Percentiles rank a stretch among this genome's conserved stretches.
These are phyloP conservation scores for Schlechtendalia chinensis DNA, from an alignment of 1,140 invertebrate species.

Conservation along the genomic window DNA sequence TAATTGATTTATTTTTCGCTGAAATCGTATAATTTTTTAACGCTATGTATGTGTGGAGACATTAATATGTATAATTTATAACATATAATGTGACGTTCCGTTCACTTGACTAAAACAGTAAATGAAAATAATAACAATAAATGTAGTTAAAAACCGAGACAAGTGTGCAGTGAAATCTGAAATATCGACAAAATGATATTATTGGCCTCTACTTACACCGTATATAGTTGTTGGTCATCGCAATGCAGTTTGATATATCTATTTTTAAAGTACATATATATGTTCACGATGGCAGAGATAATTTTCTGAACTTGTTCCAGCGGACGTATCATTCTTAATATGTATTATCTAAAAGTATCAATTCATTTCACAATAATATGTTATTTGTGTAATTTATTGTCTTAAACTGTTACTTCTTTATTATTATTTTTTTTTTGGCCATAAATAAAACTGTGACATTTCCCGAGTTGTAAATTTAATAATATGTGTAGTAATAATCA, in stretches of 20 bases:
- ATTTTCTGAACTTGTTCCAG: conserved; percentile 6
- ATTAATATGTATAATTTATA: neutral
- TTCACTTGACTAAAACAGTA: neutral
- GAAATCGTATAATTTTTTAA: neutral
- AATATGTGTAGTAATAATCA: no score
- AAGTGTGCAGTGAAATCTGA: neutral
- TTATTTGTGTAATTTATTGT: neutral
- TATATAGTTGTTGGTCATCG: neutral
- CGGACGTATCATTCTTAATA: neutral
- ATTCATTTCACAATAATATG: neutral
- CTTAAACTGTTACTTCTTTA: neutral
- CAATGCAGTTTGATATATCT: neutral
- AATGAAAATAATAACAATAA: neutral
- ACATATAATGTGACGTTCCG: neutral
- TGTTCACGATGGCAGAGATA: neutral
- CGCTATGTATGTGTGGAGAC: neutral
- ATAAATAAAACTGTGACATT: neutral
- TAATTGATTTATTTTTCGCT: neutral
- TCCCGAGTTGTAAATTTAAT: neutral
- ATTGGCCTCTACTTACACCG: neutral
- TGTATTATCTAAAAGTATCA: neutral
- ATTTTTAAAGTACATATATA: neutral
- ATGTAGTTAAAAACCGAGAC: neutral
- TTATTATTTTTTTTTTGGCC: neutral
- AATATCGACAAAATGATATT: neutral